Base-by-base conservation (phyloP, 2,797 vertebrate species). In the Myotis pilosus region DNA sequence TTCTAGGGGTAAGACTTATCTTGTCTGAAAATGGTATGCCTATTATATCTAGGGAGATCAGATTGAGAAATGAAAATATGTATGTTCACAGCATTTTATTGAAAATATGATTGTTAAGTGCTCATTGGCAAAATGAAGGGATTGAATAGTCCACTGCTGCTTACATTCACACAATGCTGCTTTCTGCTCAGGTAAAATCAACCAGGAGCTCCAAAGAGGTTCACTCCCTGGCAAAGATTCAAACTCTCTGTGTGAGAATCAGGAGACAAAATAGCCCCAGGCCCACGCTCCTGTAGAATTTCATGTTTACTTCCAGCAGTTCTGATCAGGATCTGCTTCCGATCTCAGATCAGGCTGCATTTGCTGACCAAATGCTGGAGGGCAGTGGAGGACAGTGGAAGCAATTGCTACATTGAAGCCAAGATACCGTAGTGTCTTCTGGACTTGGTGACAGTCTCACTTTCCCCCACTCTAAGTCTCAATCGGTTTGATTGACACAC, bases 401-500 rank as follows among this genome's bases (percentile, higher is more conserved):
- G 23, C 80, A 3, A 38, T 44, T 13, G 64, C 36, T 12, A 9
- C 2, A 2, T 36, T 6, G 51, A 78, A 74, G 33, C 6, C 2
- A 5, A 36, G 38, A 30, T 2, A 33, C 44, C 2, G 0, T 1
- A 1, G 30, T 8, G 1, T 83, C 89, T 64, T 53, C 92, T 38
- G 22, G 55, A 17, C 47, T 83, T 9, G 1, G 55, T 60, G 86
- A 88, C 47, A 49, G 75, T 69, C 80, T 75, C 62, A 13, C n/a
- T 91, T 89, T 69, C 36, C 51, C 51, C 53, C 71, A 75, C 71
- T 75, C 16, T 33, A 57, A 68, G 22, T 86, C 60, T 87, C 89
- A n/a, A 12, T 94, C 83, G 78, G 60, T 75, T 92, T 96, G 95
- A 95, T 2, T 91, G 92, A 96, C 33, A 6, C n/a, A 17, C 23